Conservation (phyloP, 2,888 invertebrate species). For the Apantesis nais region DNA sequence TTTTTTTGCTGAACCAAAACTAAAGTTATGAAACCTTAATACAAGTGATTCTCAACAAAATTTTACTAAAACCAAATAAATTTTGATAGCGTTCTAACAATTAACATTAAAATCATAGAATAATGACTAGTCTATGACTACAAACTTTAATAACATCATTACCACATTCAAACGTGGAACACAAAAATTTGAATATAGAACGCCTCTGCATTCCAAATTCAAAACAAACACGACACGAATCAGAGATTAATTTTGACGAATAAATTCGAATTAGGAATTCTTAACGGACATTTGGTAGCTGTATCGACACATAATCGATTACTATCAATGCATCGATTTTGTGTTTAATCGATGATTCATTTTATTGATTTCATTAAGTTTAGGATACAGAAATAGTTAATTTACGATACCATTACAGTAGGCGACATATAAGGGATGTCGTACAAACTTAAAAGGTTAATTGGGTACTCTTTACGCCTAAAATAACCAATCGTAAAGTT, state of each 20-base stretch:
- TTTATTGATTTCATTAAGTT: conserved; percentile 64
- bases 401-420: conserved; percentile 71
- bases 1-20: too few species aligned
- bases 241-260: conserved; percentile 47
- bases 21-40: not conserved
- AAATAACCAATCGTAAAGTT: conserved; percentile 72
- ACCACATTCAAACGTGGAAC: conserved; percentile 43
- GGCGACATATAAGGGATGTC: conserved; percentile 65
- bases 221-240: conserved; percentile 51
- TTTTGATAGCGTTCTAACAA: conserved; percentile 19
- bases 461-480: conserved; percentile 66
- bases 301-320: conserved; percentile 39
- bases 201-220: conserved; percentile 48
- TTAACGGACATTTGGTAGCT: conserved; percentile 26
- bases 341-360: conserved; percentile 59
- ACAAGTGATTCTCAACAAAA: not conserved
- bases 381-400: conserved; percentile 55
- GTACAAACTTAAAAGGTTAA: conserved; percentile 71
- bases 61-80: conserved; percentile 6
- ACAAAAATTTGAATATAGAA: conserved; percentile 50
- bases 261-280: conserved; percentile 52
- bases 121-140: conserved; percentile 29
- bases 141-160: conserved; percentile 43
- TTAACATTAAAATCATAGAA: conserved; percentile 31
- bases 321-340: conserved; percentile 23